phyloP scores from a whole-genome alignment of 2,888 invertebrate genomes.

The Tenthredo scrophulariae region DNA sequence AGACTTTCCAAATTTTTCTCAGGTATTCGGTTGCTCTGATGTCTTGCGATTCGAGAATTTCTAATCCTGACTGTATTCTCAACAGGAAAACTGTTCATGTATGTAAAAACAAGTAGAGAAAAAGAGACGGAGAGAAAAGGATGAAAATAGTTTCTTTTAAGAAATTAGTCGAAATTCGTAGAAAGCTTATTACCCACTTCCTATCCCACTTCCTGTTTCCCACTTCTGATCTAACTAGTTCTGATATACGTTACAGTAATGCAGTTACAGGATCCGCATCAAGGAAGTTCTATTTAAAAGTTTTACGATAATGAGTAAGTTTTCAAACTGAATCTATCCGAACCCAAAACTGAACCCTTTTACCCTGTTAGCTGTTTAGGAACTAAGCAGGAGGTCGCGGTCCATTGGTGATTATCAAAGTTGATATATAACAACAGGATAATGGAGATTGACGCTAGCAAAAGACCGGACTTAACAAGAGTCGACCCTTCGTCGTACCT shows the following conservation, averaged over 20 bases:
- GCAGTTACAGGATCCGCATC: not conserved
- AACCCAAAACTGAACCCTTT: constrained; percentile 24
- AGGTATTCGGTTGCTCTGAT: not conserved
- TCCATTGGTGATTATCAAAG: constrained; percentile 34
- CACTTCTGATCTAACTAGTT: not conserved
- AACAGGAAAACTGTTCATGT: not conserved
- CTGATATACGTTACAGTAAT: not conserved
- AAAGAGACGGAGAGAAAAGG: not conserved
- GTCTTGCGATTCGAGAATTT: not conserved
- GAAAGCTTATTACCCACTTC: not conserved
- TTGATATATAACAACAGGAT: constrained; percentile 26
- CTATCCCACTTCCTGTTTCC: too few species aligned
- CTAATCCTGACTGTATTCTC: not conserved
- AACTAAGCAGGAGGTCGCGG: not conserved
- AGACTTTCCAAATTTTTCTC: not conserved
- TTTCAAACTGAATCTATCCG: not conserved
- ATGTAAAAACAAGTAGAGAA: not conserved
- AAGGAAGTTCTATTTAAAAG: constrained; percentile 20
- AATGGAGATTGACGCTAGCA: constrained; percentile 14
- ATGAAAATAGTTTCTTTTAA: not conserved
- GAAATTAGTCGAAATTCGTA: not conserved
- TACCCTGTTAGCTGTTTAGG: constrained; percentile 10
- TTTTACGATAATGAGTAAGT: constrained; percentile 42
- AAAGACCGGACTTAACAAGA: constrained; percentile 2
- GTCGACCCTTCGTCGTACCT: constrained; percentile 5